A percentile compares a stretch with the other conserved stretches of the same genome.
Evolutionary conservation across 2,113 vertebrate species (phyloP).

Genomic region (Dromas ardeola): DNA sequence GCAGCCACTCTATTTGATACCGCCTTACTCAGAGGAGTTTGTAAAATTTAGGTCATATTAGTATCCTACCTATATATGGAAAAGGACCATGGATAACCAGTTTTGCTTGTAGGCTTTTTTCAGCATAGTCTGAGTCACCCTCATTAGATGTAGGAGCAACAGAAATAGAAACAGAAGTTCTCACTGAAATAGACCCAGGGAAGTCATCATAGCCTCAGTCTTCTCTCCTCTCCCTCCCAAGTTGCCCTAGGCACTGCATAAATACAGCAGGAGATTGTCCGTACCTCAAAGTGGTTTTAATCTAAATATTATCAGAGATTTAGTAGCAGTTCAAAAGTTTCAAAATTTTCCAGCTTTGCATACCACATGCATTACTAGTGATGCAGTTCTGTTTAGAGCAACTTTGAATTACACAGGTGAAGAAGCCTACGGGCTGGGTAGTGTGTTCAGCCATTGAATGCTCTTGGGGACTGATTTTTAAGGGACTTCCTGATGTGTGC

Average conservation of each 20-base stretch:
- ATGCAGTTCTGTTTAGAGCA: neutral
- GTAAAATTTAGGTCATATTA: neutral
- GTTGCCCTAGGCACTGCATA: neutral
- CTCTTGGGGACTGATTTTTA: neutral
- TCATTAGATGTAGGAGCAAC: neutral
- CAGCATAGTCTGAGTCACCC: neutral
- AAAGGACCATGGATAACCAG: neutral
- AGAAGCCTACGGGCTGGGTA: neutral
- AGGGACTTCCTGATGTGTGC: neutral
- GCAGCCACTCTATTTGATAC: neutral
- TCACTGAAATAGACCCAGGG: neutral
- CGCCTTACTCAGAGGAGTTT: neutral
- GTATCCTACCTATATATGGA: neutral
- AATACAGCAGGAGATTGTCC: neutral
- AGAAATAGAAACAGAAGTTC: slow-evolving; percentile 40
- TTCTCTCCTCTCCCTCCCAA: neutral
- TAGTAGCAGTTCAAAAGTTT: neutral
- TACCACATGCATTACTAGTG: neutral
- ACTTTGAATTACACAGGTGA: neutral
- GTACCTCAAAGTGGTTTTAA: neutral
- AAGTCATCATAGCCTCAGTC: neutral
- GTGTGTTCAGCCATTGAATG: fast-evolving
- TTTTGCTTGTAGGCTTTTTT: neutral
- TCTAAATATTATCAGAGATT: neutral
- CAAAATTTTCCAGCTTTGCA: neutral